phyloP scores from a whole-genome alignment of 2,113 vertebrate genomes.

The Brachyhypopomus gauderio region DNA sequence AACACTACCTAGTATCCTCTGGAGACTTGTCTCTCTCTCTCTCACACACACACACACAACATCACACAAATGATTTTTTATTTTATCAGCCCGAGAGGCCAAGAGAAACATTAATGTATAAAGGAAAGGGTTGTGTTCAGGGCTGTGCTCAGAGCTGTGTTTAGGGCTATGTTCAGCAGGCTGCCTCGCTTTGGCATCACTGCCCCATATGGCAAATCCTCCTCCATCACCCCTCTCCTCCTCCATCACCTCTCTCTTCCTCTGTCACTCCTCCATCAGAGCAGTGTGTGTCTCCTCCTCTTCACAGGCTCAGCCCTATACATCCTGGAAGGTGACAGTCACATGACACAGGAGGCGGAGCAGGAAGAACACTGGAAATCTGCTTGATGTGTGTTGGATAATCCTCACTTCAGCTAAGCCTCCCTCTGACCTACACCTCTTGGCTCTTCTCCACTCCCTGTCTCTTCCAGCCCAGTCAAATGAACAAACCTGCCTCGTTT shows the following conservation, averaged over 20 bases:
- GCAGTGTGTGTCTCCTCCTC: background rate
- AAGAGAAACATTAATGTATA: conserved; percentile 29
- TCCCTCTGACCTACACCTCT: background rate
- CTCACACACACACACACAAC: conserved; percentile 13
- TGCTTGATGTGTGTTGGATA: too few relatives aligned
- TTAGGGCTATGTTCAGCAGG: conserved; percentile 43
- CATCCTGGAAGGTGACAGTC: background rate
- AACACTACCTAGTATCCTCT: too few relatives aligned
- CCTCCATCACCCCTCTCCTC: background rate
- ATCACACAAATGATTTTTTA: conserved; percentile 37
- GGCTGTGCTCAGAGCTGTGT: conserved; percentile 37
- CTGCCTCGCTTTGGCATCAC: background rate
- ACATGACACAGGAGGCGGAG: background rate
- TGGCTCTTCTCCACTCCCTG: background rate
- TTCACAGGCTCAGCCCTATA: background rate
- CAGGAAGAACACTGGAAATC: background rate
- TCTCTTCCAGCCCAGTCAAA: background rate
- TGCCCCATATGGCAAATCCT: background rate
- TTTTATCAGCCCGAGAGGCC: conserved; percentile 64
- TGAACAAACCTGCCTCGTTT: background rate
- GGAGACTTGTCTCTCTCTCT: too few relatives aligned
- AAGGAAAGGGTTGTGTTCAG: conserved; percentile 35
- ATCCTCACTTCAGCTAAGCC: background rate
- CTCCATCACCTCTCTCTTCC: background rate
- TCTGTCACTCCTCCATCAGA: background rate